phyloP scores from a whole-genome alignment of 2,797 vertebrate species.

The Halcyon chelicuti region DNA sequence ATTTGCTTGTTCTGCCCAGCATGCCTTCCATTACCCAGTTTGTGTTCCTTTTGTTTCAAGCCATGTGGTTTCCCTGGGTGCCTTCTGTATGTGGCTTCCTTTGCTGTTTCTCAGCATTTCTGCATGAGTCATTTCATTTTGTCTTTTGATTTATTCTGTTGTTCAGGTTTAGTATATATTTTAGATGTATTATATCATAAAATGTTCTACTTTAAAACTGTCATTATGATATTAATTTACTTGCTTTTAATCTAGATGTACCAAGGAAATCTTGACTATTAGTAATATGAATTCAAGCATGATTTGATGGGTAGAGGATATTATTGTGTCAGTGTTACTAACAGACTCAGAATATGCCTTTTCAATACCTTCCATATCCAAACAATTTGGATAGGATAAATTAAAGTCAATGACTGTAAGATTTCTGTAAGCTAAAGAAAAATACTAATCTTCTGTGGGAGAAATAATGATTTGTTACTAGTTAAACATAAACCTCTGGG shows the following conservation, averaged over 20 bases:
- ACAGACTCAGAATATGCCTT: background rate
- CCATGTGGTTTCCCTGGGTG: background rate
- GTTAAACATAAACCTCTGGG: background rate
- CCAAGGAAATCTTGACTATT: background rate
- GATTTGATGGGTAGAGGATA: background rate
- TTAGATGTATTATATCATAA: background rate
- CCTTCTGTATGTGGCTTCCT: background rate
- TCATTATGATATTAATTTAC: background rate
- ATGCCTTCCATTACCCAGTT: background rate
- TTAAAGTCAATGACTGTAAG: background rate
- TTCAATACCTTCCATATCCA: background rate
- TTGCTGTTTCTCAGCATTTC: slow-evolving; percentile 29
- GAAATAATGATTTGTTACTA: background rate
- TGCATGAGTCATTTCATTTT: background rate
- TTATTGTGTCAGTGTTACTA: background rate
- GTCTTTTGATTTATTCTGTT: background rate
- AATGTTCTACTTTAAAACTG: background rate
- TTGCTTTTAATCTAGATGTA: background rate
- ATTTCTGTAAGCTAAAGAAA: background rate
- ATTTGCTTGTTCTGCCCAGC: slow-evolving; percentile 9
- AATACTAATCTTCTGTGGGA: background rate
- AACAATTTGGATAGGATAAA: background rate
- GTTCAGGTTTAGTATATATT: background rate
- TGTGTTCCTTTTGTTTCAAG: slow-evolving; percentile 11
- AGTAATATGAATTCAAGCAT: background rate